phyloP scores from a whole-genome alignment of 1,140 invertebrate genomes.

The Chymomyza costata region DNA sequence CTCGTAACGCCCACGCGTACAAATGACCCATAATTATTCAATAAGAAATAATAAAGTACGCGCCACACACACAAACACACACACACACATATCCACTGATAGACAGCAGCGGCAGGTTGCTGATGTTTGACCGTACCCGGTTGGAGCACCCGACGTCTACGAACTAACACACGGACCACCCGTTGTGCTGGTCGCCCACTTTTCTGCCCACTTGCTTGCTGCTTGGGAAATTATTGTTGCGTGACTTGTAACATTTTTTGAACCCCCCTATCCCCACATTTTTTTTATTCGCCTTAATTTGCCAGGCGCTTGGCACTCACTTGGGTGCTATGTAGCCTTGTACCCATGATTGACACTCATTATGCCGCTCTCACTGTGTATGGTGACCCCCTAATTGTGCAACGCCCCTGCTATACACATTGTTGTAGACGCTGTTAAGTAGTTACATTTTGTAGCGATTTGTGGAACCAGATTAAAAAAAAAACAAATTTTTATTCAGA shows the following conservation, averaged over 20 bases:
- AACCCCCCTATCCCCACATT: constrained; percentile 16
- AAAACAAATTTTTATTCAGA: constrained; percentile 12
- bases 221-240: constrained; percentile 62
- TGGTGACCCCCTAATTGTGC: not conserved
- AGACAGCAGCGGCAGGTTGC: constrained; percentile 32
- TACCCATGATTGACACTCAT: not conserved
- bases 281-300: constrained; percentile 58
- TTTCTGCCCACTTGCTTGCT: constrained; percentile 10
- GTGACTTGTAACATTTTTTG: constrained; percentile 59
- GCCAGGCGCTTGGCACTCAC: constrained; percentile 34
- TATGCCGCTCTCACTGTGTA: not conserved
- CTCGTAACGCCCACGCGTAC: constrained; percentile 28
- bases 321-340: not conserved
- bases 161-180: too few species aligned
- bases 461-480: constrained; percentile 50
- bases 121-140: too few species aligned
- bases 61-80: not conserved
- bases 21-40: constrained; percentile 73
- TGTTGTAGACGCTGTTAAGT: constrained; percentile 64
- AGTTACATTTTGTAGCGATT: constrained; percentile 71
- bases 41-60: constrained; percentile 70
- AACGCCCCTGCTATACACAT: not conserved
- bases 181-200: not conserved
- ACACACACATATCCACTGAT: constrained; percentile 54
- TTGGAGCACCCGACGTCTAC: not conserved